These are phyloP conservation scores for Entomobrya multifasciata DNA, from an alignment of 2,888 invertebrate species.

Conservation along the genomic window DNA sequence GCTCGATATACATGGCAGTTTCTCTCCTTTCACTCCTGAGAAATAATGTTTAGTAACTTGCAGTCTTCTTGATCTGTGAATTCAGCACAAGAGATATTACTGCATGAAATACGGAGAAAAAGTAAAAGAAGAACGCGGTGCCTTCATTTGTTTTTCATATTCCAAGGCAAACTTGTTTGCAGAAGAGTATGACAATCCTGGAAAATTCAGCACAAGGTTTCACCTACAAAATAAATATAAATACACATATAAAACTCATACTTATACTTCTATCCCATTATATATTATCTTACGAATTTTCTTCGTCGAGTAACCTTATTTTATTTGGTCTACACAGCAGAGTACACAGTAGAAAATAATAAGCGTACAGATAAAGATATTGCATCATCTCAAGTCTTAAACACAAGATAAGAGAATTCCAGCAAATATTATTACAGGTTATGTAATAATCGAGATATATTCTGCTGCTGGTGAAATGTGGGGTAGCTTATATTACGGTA, in stretches of 20 bases:
- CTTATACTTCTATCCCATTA: neutral
- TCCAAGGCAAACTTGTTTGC: conserved; percentile 12
- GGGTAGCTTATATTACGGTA: neutral
- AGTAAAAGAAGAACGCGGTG: neutral
- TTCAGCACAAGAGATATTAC: neutral
- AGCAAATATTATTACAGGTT: conserved; percentile 24
- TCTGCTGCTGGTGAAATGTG: too few relatives aligned
- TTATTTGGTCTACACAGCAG: too few relatives aligned
- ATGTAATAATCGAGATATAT: too few relatives aligned
- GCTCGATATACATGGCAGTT: neutral
- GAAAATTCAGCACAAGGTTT: too few relatives aligned
- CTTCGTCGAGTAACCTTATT: too few relatives aligned
- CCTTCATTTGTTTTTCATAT: neutral
- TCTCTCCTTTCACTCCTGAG: conserved; percentile 26
- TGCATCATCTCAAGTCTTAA: conserved; percentile 1
- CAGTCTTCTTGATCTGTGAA: conserved; percentile 19
- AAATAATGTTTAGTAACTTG: too few relatives aligned
- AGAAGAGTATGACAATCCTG: too few relatives aligned
- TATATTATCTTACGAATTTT: too few relatives aligned
- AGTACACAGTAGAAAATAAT: neutral
- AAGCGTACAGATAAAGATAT: conserved; percentile 25
- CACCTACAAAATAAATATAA: neutral
- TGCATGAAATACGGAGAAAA: conserved; percentile 10
- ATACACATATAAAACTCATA: neutral
- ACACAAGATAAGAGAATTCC: conserved; percentile 12